These are phyloP conservation scores for Mactromeris polynyma DNA, from an alignment of 2,888 invertebrate genomes.

Conservation along the genomic window DNA sequence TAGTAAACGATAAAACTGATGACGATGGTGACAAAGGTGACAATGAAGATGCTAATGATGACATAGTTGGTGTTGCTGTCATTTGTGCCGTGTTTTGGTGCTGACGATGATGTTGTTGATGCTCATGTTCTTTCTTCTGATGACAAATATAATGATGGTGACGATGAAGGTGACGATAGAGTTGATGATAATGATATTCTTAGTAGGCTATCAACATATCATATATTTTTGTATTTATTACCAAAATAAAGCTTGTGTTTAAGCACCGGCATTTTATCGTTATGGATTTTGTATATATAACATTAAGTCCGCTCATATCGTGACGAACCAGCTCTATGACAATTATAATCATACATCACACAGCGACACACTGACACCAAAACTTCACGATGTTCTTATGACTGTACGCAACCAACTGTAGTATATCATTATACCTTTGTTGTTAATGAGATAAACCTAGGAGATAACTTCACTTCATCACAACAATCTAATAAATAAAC, in stretches of 20 bases:
- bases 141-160: no score
- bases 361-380: constrained; percentile 6
- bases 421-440: not conserved
- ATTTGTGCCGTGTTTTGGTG: no score
- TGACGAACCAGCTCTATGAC: not conserved
- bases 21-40: no score
- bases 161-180: no score
- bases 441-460: not conserved
- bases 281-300: not conserved
- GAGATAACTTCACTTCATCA: not conserved
- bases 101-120: no score
- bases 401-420: not conserved
- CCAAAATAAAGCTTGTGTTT: not conserved
- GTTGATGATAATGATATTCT: no score
- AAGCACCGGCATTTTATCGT: not conserved
- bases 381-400: not conserved
- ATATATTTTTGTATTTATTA: not conserved
- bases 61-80: no score
- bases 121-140: no score
- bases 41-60: no score
- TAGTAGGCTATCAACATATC: no score
- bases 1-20: no score
- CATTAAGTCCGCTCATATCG: not conserved
- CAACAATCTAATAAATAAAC: not conserved
- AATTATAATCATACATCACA: not conserved